These are phyloP conservation scores for Psettodes erumei DNA, from an alignment of 2,113 vertebrate species.

Conservation along the genomic window DNA sequence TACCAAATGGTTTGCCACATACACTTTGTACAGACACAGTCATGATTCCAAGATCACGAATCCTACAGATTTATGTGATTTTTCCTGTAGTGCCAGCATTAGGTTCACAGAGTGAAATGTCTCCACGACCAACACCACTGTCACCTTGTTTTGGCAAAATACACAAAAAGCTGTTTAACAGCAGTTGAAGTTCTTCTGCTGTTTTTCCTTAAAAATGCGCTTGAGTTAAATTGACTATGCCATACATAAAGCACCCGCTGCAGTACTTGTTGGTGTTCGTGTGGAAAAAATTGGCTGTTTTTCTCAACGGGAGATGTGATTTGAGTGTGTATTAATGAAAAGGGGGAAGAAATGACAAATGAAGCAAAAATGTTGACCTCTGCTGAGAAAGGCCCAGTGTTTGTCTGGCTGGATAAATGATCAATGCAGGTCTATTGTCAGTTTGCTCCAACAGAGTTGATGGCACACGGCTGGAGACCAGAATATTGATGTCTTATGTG, in stretches of 20 bases:
- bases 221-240: conserved; percentile 23
- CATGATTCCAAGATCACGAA: no score
- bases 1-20: no score
- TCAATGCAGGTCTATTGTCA: conserved; percentile 51
- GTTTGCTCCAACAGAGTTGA: conserved; percentile 33
- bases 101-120: no score
- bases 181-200: background rate
- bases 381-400: conserved; percentile 34
- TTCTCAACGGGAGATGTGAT: conserved; percentile 45
- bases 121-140: background rate
- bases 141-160: conserved; percentile 7
- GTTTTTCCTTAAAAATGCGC: conserved; percentile 32
- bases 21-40: no score
- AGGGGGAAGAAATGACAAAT: conserved; percentile 58
- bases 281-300: conserved; percentile 53
- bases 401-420: conserved; percentile 52
- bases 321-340: conserved; percentile 52
- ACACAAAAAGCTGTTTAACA: background rate
- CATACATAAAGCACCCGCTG: background rate
- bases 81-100: no score
- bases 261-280: conserved; percentile 33
- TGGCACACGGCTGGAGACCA: conserved; percentile 26
- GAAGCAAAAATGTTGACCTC: conserved; percentile 53
- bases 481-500: conserved; percentile 2
- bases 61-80: no score